Evolutionary conservation across 2,113 vertebrate species (phyloP), one percentile per base, ranked within the genome.

Genomic region (Rattus rattus): DNA sequence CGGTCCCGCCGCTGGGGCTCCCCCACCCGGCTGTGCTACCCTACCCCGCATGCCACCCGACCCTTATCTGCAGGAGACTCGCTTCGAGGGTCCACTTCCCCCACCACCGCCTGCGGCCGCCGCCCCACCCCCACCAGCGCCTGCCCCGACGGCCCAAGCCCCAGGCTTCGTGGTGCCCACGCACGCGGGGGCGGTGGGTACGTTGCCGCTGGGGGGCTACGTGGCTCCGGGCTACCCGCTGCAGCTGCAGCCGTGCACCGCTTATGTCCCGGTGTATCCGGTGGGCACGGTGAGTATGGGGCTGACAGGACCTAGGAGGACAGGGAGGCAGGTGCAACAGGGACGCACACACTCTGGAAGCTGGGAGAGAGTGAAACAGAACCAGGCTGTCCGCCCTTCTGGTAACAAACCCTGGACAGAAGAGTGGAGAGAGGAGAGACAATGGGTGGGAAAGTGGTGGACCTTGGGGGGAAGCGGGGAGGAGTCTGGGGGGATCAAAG

Each of bases 171-270:
- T 99, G 36, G 99, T 99, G 94, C 99, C 99, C 88, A 99, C 99
- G 98, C 99, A 99, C 59, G 98, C 99, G 56, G 99, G 98, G 6
- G 97, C 99, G 0, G 99, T 99, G 0, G 99, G 96, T 92, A 98
- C 97, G 90, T 98, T 98, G 81, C 99, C 99, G 0, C 98, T 99
- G 2, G 99, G 99, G 73, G 99, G 99, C 86, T 99, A 99, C 97
- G 96, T 99, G 89, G 99, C 99, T 56, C 98, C 99, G 0, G 99
- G 99, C 30, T 99, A 99, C 97, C 99, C 99, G 0, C 98, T 99
- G 39, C 99, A 99, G 98, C 99, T 99, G 92, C 99, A 99, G 97
- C 99, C 99, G 61, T 99, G 99, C 98, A 99, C 99, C 0, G 99
- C 99, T 47, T 99, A 99, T 16, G 99, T 99, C 83, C 99, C 99